A percentile compares a stretch with the other conserved stretches of the same genome.
Evolutionary conservation across 2,113 vertebrate genomes (phyloP).

Genomic region (Muscicapa adusta): DNA sequence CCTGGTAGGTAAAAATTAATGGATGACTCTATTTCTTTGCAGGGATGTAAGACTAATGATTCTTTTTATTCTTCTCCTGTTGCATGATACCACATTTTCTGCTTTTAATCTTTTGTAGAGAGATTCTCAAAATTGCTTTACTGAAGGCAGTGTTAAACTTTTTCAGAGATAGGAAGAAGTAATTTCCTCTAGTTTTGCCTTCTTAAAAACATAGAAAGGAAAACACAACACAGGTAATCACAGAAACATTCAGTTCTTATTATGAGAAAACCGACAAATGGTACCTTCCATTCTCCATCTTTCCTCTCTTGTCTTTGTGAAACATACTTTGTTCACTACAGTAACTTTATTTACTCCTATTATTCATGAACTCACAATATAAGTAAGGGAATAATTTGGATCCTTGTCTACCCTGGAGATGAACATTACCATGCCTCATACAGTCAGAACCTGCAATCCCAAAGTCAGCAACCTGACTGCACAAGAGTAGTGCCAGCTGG

Average conservation of each 20-base stretch:
- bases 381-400: not conserved
- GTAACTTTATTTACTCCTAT: not conserved
- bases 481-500: not conserved
- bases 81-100: not conserved
- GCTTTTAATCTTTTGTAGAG: not conserved
- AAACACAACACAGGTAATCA: not conserved
- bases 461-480: not conserved
- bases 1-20: not conserved
- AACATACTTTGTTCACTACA: not conserved
- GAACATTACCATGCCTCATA: not conserved
- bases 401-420: not conserved
- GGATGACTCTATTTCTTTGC: not conserved
- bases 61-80: not conserved
- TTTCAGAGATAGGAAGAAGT: not conserved
- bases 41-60: not conserved
- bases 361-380: not conserved
- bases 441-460: not conserved
- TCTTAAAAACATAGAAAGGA: not conserved
- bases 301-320: not conserved
- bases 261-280: not conserved
- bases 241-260: not conserved
- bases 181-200: not conserved
- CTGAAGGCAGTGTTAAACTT: not conserved
- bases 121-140: not conserved
- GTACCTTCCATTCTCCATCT: not conserved